These are phyloP conservation scores for Dendrophyllia cribrosa DNA, from an alignment of 64 coral and sea anemone species.

Conservation along the genomic window DNA sequence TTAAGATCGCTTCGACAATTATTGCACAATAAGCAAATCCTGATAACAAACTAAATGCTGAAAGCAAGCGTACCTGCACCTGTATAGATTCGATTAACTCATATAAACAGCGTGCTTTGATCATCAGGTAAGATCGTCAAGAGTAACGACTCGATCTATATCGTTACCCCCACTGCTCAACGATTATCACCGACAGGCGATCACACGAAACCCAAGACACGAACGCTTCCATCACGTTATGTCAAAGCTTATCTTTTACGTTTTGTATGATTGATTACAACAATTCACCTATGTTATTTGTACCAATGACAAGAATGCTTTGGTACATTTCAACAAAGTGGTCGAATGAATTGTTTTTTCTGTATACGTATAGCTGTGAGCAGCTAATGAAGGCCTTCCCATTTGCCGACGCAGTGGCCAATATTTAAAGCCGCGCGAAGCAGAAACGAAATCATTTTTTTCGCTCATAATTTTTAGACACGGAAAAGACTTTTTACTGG, in stretches of 20 bases:
- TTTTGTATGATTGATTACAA: not conserved
- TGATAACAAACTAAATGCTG: not conserved
- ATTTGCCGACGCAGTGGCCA: no score
- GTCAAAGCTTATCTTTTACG: not conserved
- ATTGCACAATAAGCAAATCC: not conserved
- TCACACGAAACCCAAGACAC: not conserved
- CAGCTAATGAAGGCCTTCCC: not conserved
- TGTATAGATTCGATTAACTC: not conserved
- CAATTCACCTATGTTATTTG: not conserved
- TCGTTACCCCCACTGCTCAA: not conserved
- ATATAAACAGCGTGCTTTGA: not conserved
- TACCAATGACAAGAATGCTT: not conserved
- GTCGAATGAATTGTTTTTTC: not conserved
- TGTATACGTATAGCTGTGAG: not conserved
- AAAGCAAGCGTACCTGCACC: not conserved
- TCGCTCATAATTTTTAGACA: not conserved
- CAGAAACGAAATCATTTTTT: not conserved
- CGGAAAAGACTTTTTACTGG: no score
- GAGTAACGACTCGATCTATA: not conserved
- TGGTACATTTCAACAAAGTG: not conserved
- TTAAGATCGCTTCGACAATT: not conserved
- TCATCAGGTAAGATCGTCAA: not conserved
- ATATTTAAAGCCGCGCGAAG: no score
- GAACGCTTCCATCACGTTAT: not conserved
- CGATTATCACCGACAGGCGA: not conserved